phyloP scores from a whole-genome alignment of 2,113 vertebrate species.

The Crotophaga sulcirostris region DNA sequence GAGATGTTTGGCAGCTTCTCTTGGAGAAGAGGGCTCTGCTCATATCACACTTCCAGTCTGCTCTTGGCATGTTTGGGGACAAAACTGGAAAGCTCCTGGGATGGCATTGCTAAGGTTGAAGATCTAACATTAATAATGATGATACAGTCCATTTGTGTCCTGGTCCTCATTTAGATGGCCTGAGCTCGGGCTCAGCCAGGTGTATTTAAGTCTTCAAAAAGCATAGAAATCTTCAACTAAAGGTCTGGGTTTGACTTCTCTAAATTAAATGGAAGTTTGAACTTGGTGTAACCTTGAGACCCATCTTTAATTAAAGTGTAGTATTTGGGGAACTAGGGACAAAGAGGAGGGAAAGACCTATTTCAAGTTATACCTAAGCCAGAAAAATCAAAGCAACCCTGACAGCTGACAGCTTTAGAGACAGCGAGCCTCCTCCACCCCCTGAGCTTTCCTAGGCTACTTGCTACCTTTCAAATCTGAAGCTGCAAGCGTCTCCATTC shows the following conservation, averaged over 20 bases:
- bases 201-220: slow-evolving; percentile 10
- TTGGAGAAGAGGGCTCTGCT: neutral
- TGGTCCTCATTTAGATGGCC: neutral
- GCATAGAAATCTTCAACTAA: neutral
- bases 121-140: neutral
- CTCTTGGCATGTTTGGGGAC: neutral
- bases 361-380: neutral
- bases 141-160: neutral
- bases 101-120: neutral
- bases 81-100: neutral
- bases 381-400: neutral
- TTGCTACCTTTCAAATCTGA: neutral
- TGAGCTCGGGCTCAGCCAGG: neutral
- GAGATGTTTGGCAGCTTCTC: neutral
- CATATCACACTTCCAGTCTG: neutral
- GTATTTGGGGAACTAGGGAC: neutral
- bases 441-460: neutral
- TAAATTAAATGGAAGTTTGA: neutral
- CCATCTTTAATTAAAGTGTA: neutral
- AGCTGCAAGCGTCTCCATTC: neutral
- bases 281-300: slow-evolving; percentile 5
- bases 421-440: fast-evolving
- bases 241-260: neutral
- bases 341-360: neutral
- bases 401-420: neutral